Percentiles rank a stretch among this genome's conserved stretches.
phyloP scores from a whole-genome alignment of 2,113 vertebrate genomes.

The Struthio camelus region DNA sequence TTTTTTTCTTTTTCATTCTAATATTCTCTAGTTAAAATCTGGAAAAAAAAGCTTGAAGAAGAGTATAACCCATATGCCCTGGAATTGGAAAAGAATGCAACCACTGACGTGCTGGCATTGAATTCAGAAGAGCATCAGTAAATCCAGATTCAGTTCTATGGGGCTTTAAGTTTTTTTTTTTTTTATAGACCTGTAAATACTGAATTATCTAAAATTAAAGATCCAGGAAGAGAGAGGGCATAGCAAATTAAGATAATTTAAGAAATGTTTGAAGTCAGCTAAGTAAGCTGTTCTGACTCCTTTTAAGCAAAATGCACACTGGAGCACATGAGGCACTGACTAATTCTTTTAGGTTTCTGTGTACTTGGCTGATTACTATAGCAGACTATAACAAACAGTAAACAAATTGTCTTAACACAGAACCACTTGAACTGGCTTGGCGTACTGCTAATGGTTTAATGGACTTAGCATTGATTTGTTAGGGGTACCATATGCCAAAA shows the following conservation, averaged over 20 bases:
- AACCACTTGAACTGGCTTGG: not conserved
- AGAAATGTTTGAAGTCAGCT: not conserved
- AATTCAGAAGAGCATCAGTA: slow-evolving; percentile 63
- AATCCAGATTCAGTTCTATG: not conserved
- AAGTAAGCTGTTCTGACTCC: not conserved
- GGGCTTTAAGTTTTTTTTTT: not conserved
- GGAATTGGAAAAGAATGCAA: slow-evolving; percentile 71
- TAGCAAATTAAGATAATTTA: not conserved
- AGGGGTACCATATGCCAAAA: not conserved
- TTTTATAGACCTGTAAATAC: not conserved
- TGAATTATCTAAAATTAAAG: not conserved
- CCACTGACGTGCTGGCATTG: slow-evolving; percentile 63
- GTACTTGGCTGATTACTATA: not conserved
- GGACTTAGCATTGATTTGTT: not conserved
- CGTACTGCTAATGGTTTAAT: not conserved
- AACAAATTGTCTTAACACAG: not conserved
- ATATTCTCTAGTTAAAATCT: slow-evolving; percentile 75
- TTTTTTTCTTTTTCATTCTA: not conserved
- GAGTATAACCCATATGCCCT: slow-evolving; percentile 70
- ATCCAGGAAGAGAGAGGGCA: not conserved
- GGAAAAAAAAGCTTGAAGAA: slow-evolving; percentile 77
- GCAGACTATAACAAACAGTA: not conserved
- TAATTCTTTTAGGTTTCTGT: not conserved
- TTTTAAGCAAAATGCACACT: not conserved
- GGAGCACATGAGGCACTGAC: not conserved